Base-by-base conservation (phyloP, 2,888 invertebrate species). In the Archips crataeganus region DNA sequence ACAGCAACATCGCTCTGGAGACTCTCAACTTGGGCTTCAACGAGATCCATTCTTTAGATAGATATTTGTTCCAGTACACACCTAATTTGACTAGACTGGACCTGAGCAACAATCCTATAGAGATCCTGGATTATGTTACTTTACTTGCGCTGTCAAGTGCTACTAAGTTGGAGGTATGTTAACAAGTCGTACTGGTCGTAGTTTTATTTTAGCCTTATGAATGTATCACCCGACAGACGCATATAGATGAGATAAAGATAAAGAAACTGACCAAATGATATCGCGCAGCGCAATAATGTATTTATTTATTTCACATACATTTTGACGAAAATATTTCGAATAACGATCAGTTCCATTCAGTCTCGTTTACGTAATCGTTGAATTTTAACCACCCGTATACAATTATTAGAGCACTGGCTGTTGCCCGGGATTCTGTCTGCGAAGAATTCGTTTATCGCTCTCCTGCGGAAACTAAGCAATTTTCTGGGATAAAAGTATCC, bases 21-120 rank as follows among this genome's bases (percentile, higher is more conserved):
- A 95, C 95, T 11, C 85, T 97, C 42, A 95, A 96, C 84, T 88
- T 97, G 54, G 95, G 96, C 23, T 94, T 95, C 85, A 97, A 97
- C 84, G 85, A 94, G 80, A 95, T 97, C 69, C 95, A 95, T 79
- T 95, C 95, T 3, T 83, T 97, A 78, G 95, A 96, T 81, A 90
- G 93, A 76, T 95, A 95, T 68, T 82, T 96, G 51, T 97, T 97
- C 82, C 95, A 96, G 82, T 95, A 96, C 82, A 96, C 96, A 70
- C 96, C 96, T 0, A 93, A 95, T 77, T 81, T 97, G 80, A 94
- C 94, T 23, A 92, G 94, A 76, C 86, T 97, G 8, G 95, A 95
- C 78, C 87, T 97, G 71, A 95, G 95, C 82, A 94, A 96, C 79
- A 97, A 97, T 79, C 92, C 95, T 10, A 93, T 97, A 39, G 94